A percentile compares a stretch with the other conserved stretches of the same genome.
Evolutionary conservation across 2,888 invertebrate genomes (phyloP).

Genomic region (Himalopsyche anomala): DNA sequence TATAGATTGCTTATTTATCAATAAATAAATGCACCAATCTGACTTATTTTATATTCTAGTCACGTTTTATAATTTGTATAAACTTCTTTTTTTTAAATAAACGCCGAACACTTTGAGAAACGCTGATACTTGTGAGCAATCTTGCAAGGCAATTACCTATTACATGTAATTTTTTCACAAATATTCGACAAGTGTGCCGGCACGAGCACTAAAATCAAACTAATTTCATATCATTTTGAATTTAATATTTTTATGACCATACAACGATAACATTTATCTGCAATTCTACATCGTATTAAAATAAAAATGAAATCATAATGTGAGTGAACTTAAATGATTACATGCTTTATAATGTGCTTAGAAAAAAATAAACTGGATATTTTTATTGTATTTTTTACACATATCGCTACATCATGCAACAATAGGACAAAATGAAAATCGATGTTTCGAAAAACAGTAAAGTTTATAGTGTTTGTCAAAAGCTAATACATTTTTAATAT

Average conservation of each 20-base stretch:
- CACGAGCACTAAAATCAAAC: conserved; percentile 1
- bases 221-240: conserved; percentile 19
- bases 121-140: neutral
- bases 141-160: neutral
- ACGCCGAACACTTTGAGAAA: neutral
- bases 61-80: too few relatives aligned
- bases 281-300: neutral
- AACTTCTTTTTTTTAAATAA: too few relatives aligned
- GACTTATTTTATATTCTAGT: too few relatives aligned
- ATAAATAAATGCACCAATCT: too few relatives aligned
- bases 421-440: too few relatives aligned
- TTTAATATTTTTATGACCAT: neutral
- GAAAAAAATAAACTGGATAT: too few relatives aligned
- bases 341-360: neutral
- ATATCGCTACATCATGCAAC: too few relatives aligned
- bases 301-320: conserved; percentile 2
- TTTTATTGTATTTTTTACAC: too few relatives aligned
- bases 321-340: neutral
- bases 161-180: conserved; percentile 20
- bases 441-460: too few relatives aligned
- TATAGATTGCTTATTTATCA: too few relatives aligned
- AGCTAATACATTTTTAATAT: too few relatives aligned
- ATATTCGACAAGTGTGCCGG: conserved; percentile 16
- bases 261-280: neutral
- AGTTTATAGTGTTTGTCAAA: too few relatives aligned